These are phyloP conservation scores for Perizoma flavofasciatum DNA, from an alignment of 2,888 invertebrate species.

Conservation along the genomic window DNA sequence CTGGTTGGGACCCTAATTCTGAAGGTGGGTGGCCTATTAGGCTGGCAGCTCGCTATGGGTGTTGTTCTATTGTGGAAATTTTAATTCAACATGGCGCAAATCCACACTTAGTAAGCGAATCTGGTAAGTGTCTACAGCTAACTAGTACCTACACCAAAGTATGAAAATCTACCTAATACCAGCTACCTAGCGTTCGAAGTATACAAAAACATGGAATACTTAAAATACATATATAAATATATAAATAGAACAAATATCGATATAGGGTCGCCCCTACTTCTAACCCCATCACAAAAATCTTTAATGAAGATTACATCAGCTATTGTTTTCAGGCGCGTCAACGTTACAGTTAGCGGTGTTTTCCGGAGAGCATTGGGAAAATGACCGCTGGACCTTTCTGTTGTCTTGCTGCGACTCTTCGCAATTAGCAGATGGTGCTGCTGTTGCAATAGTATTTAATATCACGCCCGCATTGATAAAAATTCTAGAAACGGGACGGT, in stretches of 20 bases:
- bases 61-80: constrained; percentile 58
- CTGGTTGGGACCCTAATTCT: constrained; percentile 69
- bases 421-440: constrained; percentile 77
- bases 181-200: too few relatives aligned
- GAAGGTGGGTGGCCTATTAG: constrained; percentile 76
- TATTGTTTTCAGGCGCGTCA: constrained; percentile 64
- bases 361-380: constrained; percentile 67
- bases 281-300: too few relatives aligned
- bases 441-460: constrained; percentile 73
- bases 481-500: constrained; percentile 71
- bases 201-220: too few relatives aligned
- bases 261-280: too few relatives aligned
- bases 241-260: too few relatives aligned
- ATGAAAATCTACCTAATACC: too few relatives aligned
- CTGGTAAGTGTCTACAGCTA: constrained; percentile 55
- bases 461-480: constrained; percentile 64
- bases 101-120: constrained; percentile 69
- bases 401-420: constrained; percentile 75
- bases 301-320: background rate
- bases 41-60: constrained; percentile 70
- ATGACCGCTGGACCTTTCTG: constrained; percentile 65
- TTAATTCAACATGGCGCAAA: constrained; percentile 71
- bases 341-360: constrained; percentile 75
- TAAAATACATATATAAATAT: too few relatives aligned
- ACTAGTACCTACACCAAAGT: too few relatives aligned